Base-by-base conservation (phyloP, 1,140 invertebrate species). In the Macrosteles quadrilineatus region DNA sequence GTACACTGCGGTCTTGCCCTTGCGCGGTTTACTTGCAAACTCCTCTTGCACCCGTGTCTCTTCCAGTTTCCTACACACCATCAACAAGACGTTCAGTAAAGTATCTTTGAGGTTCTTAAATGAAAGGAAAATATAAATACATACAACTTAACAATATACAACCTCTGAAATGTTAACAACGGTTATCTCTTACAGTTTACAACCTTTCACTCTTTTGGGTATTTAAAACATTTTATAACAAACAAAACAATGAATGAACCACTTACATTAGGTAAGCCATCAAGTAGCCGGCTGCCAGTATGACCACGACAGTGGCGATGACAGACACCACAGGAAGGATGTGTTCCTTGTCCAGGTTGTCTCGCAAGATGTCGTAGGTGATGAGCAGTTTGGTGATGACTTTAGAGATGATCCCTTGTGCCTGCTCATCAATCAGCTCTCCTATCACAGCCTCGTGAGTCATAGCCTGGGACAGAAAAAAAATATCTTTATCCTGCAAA, bases 181-280 rank as follows among this genome's bases (percentile, higher is more conserved):
- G n/a, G n/a, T n/a, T n/a, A n/a, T n/a, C n/a, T n/a, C n/a, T n/a
- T n/a, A n/a, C n/a, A n/a, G n/a, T n/a, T n/a, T n/a, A n/a, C n/a
- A n/a, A n/a, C n/a, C n/a, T n/a, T n/a, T n/a, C n/a, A n/a, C n/a
- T n/a, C n/a, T n/a, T n/a, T n/a, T n/a, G n/a, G n/a, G n/a, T n/a
- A n/a, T n/a, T n/a, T n/a, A n/a, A n/a, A n/a, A n/a, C n/a, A n/a
- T n/a, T n/a, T n/a, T n/a, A n/a, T n/a, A n/a, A n/a, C n/a, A n/a
- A n/a, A n/a, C n/a, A n/a, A n/a, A n/a, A n/a, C n/a, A n/a, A n/a
- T n/a, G n/a, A n/a, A n/a, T n/a, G n/a, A 36, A 14, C 32, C 74
- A 86, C 85, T 84, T 82, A 92, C 86, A 95, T 91, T 77, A 97
- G 84, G 80, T 95, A 94, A 17, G 91, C 88, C 91, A 97, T 94